Evolutionary conservation across 1,140 invertebrate species (phyloP).

Genomic region (Eumeta japonica): DNA sequence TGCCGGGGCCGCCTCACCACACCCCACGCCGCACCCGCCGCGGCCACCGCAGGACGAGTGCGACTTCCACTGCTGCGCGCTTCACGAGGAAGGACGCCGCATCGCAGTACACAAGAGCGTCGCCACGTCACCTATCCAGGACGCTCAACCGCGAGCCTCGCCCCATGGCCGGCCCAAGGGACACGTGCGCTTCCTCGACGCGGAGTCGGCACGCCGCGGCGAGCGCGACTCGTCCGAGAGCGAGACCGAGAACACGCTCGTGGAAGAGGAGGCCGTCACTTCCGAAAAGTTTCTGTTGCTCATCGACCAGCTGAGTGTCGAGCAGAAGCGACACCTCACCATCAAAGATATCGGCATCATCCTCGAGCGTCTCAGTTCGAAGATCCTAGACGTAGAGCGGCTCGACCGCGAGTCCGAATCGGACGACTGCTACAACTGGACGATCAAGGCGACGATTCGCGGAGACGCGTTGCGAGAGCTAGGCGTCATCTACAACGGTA

Average conservation of each 20-base stretch:
- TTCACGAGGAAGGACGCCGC: constrained; percentile 87
- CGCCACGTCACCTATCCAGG: constrained; percentile 87
- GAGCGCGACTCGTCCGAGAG: constrained; percentile 86
- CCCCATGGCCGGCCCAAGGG: constrained; percentile 62
- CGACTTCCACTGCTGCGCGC: constrained; percentile 91
- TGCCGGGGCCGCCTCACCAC: constrained; percentile 67
- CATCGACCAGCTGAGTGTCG: constrained; percentile 87
- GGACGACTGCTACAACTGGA: constrained; percentile 92
- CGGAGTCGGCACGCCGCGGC: constrained; percentile 61
- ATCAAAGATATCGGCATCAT: constrained; percentile 95
- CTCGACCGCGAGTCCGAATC: constrained; percentile 87
- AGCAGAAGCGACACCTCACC: constrained; percentile 86
- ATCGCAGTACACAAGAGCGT: constrained; percentile 89
- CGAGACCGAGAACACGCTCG: constrained; percentile 87
- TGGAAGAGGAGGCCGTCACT: constrained; percentile 84
- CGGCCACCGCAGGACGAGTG: constrained; percentile 70
- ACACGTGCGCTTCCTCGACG: constrained; percentile 75
- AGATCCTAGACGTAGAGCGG: constrained; percentile 89
- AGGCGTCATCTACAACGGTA: constrained; percentile 92
- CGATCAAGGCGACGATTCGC: constrained; percentile 87
- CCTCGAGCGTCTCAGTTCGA: constrained; percentile 84
- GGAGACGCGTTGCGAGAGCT: constrained; percentile 86
- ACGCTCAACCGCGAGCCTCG: constrained; percentile 66
- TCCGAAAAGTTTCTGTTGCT: constrained; percentile 89
- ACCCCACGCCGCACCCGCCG: constrained; percentile 52